These are phyloP conservation scores for Eulacestoma nigropectus DNA, from an alignment of 2,113 vertebrate genomes.

Conservation along the genomic window DNA sequence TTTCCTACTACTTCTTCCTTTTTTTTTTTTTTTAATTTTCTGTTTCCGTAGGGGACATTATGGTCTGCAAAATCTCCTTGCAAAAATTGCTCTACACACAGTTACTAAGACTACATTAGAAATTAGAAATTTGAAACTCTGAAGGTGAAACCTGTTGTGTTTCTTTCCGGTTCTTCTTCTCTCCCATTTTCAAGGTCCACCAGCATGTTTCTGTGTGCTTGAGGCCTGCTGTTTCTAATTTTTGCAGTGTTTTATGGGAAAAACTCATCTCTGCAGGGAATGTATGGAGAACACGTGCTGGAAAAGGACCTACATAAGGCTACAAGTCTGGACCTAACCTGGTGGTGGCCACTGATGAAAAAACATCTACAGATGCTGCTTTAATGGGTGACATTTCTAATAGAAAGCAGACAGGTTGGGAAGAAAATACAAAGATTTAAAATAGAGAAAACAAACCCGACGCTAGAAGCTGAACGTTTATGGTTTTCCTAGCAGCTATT, in stretches of 20 bases:
- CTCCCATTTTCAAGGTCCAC: background rate
- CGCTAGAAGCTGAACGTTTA: background rate
- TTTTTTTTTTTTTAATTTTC: background rate
- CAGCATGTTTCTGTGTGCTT: background rate
- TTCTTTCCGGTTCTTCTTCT: background rate
- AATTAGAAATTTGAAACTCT: background rate
- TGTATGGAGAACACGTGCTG: background rate
- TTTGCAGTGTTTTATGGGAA: background rate
- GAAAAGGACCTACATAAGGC: background rate
- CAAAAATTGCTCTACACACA: background rate
- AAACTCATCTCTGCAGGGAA: background rate
- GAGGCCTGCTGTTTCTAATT: background rate
- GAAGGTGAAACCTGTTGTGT: accelerated
- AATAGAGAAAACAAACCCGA: background rate
- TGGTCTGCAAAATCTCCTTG: background rate
- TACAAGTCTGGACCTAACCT: background rate
- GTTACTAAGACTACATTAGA: background rate
- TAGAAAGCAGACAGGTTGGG: background rate
- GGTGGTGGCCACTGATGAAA: background rate
- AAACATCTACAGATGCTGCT: background rate
- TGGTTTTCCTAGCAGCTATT: background rate
- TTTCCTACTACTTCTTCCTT: background rate
- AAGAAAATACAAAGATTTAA: background rate
- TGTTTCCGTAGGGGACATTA: background rate
- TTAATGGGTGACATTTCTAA: background rate